phyloP scores from a whole-genome alignment of 1,140 invertebrate species.

The Orussus abietinus region DNA sequence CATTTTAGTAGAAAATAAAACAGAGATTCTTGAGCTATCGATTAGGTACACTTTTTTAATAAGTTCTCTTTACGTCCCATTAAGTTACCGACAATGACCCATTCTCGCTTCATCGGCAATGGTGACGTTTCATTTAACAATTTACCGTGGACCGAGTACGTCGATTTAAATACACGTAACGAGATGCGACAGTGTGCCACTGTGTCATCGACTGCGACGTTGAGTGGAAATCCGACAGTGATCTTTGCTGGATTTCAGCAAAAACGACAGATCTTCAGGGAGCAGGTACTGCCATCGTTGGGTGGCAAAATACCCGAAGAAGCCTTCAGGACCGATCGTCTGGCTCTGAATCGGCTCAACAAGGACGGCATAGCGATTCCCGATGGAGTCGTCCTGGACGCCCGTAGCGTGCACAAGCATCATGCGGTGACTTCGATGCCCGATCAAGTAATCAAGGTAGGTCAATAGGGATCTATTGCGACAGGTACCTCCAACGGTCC shows the following conservation, averaged over 20 bases:
- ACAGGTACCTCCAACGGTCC: too few relatives aligned
- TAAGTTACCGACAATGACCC: too few relatives aligned
- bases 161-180: too few relatives aligned
- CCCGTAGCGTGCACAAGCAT: slow-evolving; percentile 38
- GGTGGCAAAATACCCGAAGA: slow-evolving; percentile 66
- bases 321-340: slow-evolving; percentile 59
- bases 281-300: slow-evolving; percentile 59
- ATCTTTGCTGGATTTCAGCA: slow-evolving; percentile 35
- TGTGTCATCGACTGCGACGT: slow-evolving; percentile 6
- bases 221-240: slow-evolving; percentile 5
- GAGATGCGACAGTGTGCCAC: too few relatives aligned
- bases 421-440: slow-evolving; percentile 33
- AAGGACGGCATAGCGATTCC: slow-evolving; percentile 62
- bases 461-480: too few relatives aligned
- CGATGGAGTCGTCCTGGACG: slow-evolving; percentile 58
- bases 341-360: slow-evolving; percentile 60
- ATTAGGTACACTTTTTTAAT: too few relatives aligned
- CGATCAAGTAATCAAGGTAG: slow-evolving; percentile 42
- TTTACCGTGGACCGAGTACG: too few relatives aligned
- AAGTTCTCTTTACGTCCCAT: too few relatives aligned
- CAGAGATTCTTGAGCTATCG: background rate
- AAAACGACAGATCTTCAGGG: slow-evolving; percentile 64
- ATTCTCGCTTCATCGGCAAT: too few relatives aligned
- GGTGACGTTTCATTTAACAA: too few relatives aligned
- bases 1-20: too few relatives aligned